Evolutionary conservation across 1,140 invertebrate genomes (phyloP).

Genomic region (Drosophila busckii): DNA sequence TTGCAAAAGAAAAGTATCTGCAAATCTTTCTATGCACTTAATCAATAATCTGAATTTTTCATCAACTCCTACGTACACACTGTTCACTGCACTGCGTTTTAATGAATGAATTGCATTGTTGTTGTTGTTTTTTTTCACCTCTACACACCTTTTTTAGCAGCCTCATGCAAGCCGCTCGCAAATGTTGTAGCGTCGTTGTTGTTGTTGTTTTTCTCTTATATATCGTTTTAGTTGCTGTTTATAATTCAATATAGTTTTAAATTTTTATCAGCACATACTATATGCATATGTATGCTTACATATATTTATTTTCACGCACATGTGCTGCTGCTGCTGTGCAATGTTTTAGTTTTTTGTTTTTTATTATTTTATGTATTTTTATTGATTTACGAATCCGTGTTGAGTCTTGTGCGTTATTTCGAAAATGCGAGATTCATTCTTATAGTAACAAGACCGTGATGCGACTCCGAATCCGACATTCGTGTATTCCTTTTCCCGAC

Average conservation of each 20-base stretch:
- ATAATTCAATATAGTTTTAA: slow-evolving; percentile 10
- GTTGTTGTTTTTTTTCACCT: neutral
- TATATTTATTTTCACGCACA: slow-evolving; percentile 10
- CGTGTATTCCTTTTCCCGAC: slow-evolving; percentile 71
- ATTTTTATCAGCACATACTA: too few species aligned
- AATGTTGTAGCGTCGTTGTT: slow-evolving; percentile 35
- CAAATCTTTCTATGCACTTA: slow-evolving; percentile 12
- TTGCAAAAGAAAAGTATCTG: slow-evolving; percentile 46
- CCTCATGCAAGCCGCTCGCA: slow-evolving; percentile 61
- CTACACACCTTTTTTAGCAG: slow-evolving; percentile 71
- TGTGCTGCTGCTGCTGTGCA: too few species aligned
- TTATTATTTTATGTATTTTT: slow-evolving; percentile 23
- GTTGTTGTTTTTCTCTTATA: slow-evolving; percentile 27
- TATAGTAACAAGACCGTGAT: slow-evolving; percentile 33
- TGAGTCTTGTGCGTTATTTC: slow-evolving; percentile 38
- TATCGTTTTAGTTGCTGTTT: slow-evolving; percentile 10
- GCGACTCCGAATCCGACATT: slow-evolving; percentile 47
- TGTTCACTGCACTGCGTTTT: too few species aligned
- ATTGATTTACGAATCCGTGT: slow-evolving; percentile 32
- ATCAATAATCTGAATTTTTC: too few species aligned
- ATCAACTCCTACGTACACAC: too few species aligned
- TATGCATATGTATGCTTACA: slow-evolving; percentile 5
- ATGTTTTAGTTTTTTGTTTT: slow-evolving; percentile 7
- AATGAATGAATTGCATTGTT: slow-evolving; percentile 2
- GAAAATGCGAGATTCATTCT: slow-evolving; percentile 45